phyloP scores from a whole-genome alignment of 2,888 invertebrate species.

The Brachypterus glaber region DNA sequence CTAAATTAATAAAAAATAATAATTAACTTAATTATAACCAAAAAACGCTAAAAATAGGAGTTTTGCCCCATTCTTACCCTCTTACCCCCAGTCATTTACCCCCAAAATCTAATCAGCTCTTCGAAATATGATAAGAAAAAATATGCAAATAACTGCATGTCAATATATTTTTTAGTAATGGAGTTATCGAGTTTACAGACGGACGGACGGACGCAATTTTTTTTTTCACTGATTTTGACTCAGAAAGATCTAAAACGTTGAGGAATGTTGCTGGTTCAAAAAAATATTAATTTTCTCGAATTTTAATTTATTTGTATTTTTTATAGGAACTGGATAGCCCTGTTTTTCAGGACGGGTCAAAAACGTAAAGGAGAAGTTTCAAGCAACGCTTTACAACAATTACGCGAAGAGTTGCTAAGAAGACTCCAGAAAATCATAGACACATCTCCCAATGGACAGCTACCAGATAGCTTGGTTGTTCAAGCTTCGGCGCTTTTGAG shows the following conservation, averaged over 20 bases:
- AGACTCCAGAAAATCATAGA: constrained; percentile 58
- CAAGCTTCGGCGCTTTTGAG: constrained; percentile 84
- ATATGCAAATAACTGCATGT: too few relatives aligned
- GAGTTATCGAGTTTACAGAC: too few relatives aligned
- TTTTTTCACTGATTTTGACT: too few relatives aligned
- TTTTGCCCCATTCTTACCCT: too few relatives aligned
- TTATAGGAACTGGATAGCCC: constrained; percentile 79
- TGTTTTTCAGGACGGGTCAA: constrained; percentile 80
- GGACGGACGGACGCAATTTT: too few relatives aligned
- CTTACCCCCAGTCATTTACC: too few relatives aligned
- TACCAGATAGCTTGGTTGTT: constrained; percentile 60
- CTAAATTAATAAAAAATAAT: too few relatives aligned
- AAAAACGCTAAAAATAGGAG: too few relatives aligned
- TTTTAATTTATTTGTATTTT: constrained; percentile 10
- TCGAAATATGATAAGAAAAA: too few relatives aligned
- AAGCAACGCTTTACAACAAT: constrained; percentile 55
- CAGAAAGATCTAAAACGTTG: too few relatives aligned
- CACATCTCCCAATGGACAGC: constrained; percentile 49
- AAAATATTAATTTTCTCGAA: not conserved
- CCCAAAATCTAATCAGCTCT: too few relatives aligned
- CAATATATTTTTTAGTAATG: not conserved
- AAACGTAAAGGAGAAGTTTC: constrained; percentile 69
- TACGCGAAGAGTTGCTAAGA: constrained; percentile 68
- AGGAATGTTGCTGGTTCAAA: not conserved
- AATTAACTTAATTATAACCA: too few relatives aligned